A percentile compares a stretch with the other conserved stretches of the same genome.
These are phyloP conservation scores for Andrena haemorrhoa DNA, from an alignment of 2,888 invertebrate species.

Conservation along the genomic window DNA sequence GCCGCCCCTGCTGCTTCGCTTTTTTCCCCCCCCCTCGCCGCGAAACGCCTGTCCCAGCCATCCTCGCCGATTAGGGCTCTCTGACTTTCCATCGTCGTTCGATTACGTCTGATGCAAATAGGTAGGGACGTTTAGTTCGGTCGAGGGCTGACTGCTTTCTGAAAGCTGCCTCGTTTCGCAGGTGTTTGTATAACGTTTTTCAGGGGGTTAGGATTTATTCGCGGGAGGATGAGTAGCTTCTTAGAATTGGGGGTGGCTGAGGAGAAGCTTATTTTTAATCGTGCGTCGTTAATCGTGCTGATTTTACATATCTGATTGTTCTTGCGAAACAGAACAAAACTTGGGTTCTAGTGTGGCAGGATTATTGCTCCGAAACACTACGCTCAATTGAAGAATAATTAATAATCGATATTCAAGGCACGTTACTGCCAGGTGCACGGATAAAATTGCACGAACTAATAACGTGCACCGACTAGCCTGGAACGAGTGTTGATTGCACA, in stretches of 20 bases:
- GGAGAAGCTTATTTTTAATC: too few species aligned
- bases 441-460: not conserved
- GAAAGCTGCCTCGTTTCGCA: not conserved
- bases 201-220: not conserved
- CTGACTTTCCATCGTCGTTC: not conserved
- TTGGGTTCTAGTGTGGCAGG: too few species aligned
- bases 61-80: not conserved
- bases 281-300: too few species aligned
- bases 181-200: too few species aligned
- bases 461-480: not conserved
- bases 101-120: conserved; percentile 4
- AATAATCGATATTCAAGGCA: too few species aligned
- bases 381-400: too few species aligned
- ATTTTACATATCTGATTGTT: too few species aligned
- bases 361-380: too few species aligned
- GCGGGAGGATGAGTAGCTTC: not conserved
- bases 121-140: not conserved
- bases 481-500: not conserved
- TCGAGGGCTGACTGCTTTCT: not conserved
- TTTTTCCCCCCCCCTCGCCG: conserved; percentile 15
- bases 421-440: too few species aligned
- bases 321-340: too few species aligned
- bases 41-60: conserved; percentile 5
- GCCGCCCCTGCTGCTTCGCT: conserved; percentile 19
- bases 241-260: too few species aligned